These are phyloP conservation scores for Phaethornis superciliosus DNA, from an alignment of 2,113 vertebrate species.

Conservation along the genomic window DNA sequence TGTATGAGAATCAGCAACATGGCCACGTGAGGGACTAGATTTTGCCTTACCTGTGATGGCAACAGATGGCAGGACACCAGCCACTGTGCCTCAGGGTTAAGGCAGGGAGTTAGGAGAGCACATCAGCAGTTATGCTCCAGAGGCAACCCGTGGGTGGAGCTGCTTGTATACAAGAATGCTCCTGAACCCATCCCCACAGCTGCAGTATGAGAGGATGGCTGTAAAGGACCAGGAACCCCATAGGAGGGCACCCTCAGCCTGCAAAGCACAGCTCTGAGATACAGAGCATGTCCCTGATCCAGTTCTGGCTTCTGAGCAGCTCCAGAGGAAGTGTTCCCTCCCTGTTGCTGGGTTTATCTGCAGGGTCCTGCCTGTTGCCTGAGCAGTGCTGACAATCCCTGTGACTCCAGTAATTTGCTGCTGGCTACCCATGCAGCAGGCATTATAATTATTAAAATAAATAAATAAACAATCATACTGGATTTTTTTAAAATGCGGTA, in stretches of 20 bases:
- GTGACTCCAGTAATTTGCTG: background rate
- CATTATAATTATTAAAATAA: background rate
- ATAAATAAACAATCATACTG: background rate
- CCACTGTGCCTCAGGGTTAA: background rate
- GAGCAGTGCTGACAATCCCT: accelerated
- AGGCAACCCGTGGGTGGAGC: background rate
- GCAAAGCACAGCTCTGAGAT: background rate
- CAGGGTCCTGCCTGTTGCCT: background rate
- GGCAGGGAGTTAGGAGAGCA: background rate
- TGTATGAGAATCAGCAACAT: background rate
- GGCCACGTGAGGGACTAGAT: background rate
- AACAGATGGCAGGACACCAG: background rate
- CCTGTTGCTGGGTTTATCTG: background rate
- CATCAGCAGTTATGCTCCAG: background rate
- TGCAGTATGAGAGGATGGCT: background rate
- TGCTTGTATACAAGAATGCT: background rate
- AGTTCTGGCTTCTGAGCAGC: background rate
- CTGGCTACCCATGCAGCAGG: background rate
- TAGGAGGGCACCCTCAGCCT: slow-evolving; percentile 41
- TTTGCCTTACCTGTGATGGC: background rate
- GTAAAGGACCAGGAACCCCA: background rate
- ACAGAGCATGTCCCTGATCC: background rate
- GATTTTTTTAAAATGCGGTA: background rate
- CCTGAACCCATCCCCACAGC: background rate
- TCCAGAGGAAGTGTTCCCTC: background rate